Conservation (phyloP, 1,140 invertebrate genomes). For the Paraescarpia echinospica region DNA sequence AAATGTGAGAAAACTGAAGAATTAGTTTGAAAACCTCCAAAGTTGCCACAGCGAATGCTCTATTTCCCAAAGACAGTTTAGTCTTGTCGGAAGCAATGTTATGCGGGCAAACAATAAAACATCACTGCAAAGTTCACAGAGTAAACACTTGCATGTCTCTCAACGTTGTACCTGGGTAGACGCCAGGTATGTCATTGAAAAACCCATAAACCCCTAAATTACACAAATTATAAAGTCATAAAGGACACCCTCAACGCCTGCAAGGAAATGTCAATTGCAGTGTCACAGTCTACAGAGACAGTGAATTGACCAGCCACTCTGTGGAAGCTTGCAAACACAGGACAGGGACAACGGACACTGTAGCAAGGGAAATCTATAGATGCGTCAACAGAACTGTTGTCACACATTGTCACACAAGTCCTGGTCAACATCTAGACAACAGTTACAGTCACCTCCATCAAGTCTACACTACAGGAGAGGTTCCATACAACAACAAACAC, state of each 20-base stretch:
- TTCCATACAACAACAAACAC: not conserved
- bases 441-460: not conserved
- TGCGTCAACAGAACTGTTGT: not conserved
- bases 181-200: not conserved
- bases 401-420: not conserved
- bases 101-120: not conserved
- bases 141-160: not conserved
- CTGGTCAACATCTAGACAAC: not conserved
- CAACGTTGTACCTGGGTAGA: not conserved
- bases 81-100: not conserved
- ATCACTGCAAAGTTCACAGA: not conserved
- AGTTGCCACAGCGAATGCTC: not conserved
- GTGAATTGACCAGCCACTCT: not conserved
- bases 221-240: slow-evolving; percentile 6
- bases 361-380: not conserved
- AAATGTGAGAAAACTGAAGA: not conserved
- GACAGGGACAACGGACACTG: not conserved
- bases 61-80: not conserved
- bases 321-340: not conserved
- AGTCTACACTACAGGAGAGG: not conserved
- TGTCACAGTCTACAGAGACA: not conserved
- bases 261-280: not conserved
- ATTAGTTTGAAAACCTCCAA: not conserved
- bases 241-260: not conserved
- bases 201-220: not conserved